Evolutionary conservation across 2,113 vertebrate genomes (phyloP).

Genomic region (Carassius gibelio): DNA sequence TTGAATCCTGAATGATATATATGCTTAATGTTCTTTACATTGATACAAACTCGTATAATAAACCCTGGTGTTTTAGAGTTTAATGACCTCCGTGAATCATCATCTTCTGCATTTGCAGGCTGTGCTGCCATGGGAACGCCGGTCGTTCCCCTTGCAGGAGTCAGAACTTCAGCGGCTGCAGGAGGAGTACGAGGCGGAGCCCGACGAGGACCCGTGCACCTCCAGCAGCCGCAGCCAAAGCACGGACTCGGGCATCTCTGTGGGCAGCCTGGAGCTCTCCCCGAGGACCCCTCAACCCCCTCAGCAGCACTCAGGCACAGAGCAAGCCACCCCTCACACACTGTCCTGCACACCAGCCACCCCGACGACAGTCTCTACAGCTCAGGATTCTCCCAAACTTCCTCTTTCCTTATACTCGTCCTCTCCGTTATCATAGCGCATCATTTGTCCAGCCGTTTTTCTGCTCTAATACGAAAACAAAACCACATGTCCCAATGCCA

Average conservation of each 20-base stretch:
- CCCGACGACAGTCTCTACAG: slow-evolving; percentile 39
- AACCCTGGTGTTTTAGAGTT: not conserved
- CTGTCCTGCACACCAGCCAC: slow-evolving; percentile 39
- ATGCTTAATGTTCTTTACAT: not conserved
- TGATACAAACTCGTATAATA: not conserved
- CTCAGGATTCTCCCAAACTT: slow-evolving; percentile 54
- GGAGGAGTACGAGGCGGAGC: slow-evolving; percentile 50
- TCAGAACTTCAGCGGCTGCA: slow-evolving; percentile 55
- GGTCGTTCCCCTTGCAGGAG: slow-evolving; percentile 64
- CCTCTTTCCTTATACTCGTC: not conserved
- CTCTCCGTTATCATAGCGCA: slow-evolving; percentile 9
- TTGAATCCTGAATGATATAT: not conserved
- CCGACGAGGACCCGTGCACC: slow-evolving; percentile 41
- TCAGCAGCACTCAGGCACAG: slow-evolving; percentile 47
- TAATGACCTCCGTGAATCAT: not conserved
- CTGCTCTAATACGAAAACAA: not conserved
- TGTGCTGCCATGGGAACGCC: slow-evolving; percentile 61
- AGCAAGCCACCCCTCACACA: slow-evolving; percentile 13
- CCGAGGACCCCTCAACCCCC: slow-evolving; percentile 53
- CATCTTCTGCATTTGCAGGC: slow-evolving; percentile 47
- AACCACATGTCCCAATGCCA: not conserved
- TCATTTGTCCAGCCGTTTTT: not conserved
- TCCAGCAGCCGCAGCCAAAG: slow-evolving; percentile 59
- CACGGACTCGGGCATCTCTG: slow-evolving; percentile 64
- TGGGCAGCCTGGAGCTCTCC: slow-evolving; percentile 63